phyloP scores from a whole-genome alignment of 2,797 vertebrate genomes.

The Helicolenus hilgendorfi region DNA sequence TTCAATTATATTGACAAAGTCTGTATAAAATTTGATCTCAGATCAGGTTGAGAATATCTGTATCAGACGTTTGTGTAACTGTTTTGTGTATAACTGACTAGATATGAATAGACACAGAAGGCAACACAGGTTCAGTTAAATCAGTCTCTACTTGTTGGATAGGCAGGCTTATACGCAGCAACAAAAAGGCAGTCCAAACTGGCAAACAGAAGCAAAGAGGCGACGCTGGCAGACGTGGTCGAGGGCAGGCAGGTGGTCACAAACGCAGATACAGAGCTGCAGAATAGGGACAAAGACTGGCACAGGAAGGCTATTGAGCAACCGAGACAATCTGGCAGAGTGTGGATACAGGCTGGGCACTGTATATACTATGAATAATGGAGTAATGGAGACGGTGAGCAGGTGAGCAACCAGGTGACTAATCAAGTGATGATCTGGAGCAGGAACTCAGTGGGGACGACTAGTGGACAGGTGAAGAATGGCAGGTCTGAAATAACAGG shows the following conservation, averaged over 20 bases:
- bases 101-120: conserved; percentile 18
- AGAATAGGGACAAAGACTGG: conserved; percentile 20
- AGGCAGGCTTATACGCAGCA: not conserved
- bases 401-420: not conserved
- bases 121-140: conserved; percentile 1
- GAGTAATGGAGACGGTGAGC: not conserved
- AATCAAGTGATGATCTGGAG: not conserved
- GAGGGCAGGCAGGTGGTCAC: conserved; percentile 17
- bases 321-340: not conserved
- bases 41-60: not conserved
- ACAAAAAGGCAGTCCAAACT: conserved; percentile 1
- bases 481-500: not conserved
- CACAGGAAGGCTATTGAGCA: not conserved
- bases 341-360: not conserved
- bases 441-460: not conserved
- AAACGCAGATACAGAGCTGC: conserved; percentile 1
- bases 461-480: conserved; percentile 5
- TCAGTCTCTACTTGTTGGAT: not conserved
- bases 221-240: conserved; percentile 15
- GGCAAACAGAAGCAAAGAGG: conserved; percentile 25
- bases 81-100: not conserved
- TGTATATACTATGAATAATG: not conserved
- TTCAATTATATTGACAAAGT: not conserved
- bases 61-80: not conserved
- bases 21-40: not conserved